A percentile compares a stretch with the other conserved stretches of the same genome.
These are phyloP conservation scores for Drosophila micromelanica DNA, from an alignment of 1,140 invertebrate species.

Conservation along the genomic window DNA sequence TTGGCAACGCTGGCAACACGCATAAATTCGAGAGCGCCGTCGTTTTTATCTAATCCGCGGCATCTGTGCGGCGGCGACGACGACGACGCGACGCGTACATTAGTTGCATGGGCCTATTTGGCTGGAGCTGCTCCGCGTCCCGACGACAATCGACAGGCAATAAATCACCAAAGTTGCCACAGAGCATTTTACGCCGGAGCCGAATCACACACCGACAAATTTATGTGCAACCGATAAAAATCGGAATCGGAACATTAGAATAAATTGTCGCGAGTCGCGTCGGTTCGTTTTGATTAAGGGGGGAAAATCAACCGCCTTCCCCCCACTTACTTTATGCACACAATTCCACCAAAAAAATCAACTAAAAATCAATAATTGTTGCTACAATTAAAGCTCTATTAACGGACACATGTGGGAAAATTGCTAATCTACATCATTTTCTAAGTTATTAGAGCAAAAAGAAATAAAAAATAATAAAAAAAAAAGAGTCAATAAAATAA, in stretches of 20 bases:
- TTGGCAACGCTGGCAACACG: conserved; percentile 76
- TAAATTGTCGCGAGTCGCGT: conserved; percentile 57
- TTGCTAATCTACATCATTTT: no score
- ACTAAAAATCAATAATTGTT: no score
- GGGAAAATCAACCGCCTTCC: background rate
- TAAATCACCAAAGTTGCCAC: conserved; percentile 82
- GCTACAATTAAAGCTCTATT: no score
- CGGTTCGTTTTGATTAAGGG: background rate
- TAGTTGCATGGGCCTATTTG: conserved; percentile 50
- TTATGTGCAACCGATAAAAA: conserved; percentile 80
- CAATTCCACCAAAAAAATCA: no score
- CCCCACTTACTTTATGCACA: background rate
- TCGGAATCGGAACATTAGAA: conserved; percentile 76
- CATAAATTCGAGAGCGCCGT: conserved; percentile 74
- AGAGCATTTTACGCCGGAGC: conserved; percentile 50
- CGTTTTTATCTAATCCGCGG: conserved; percentile 81
- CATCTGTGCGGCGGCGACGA: conserved; percentile 69
- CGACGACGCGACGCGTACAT: conserved; percentile 69
- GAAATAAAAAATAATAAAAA: no score
- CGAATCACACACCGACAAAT: conserved; percentile 47
- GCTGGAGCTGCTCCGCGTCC: conserved; percentile 50
- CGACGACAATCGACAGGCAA: conserved; percentile 80
- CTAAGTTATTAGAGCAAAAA: no score
- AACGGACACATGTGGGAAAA: no score
- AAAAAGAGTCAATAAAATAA: no score